Evolutionary conservation across 2,888 invertebrate species (phyloP).

Genomic region (Neoitamus cyanurus): DNA sequence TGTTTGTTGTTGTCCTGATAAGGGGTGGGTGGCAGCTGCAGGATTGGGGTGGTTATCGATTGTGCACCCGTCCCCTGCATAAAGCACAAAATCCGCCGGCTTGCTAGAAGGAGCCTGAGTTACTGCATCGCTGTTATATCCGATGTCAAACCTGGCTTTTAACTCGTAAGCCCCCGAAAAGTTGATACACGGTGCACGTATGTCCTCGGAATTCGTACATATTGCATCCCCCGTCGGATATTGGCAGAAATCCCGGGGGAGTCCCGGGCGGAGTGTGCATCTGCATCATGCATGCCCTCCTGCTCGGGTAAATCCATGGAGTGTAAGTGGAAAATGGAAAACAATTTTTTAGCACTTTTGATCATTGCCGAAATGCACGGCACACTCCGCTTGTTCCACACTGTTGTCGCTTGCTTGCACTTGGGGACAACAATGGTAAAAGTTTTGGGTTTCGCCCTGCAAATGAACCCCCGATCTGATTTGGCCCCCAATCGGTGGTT

Average conservation of each 20-base stretch:
- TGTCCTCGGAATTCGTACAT: neutral
- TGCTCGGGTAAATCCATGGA: neutral
- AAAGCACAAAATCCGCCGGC: neutral
- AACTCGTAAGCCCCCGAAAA: neutral
- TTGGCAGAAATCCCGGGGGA: neutral
- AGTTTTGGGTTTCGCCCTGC: neutral
- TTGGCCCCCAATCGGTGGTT: neutral
- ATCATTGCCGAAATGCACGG: neutral
- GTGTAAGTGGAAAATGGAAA: neutral
- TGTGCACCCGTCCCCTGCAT: neutral
- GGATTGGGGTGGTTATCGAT: neutral
- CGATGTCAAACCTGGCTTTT: conserved; percentile 1
- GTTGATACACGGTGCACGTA: neutral
- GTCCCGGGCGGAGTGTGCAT: neutral
- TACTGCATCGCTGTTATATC: neutral
- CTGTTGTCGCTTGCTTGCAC: neutral
- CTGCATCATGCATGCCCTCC: neutral
- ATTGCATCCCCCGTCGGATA: neutral
- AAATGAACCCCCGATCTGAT: neutral
- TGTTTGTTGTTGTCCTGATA: neutral
- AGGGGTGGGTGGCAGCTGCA: neutral
- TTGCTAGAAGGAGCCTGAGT: neutral
- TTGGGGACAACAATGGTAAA: neutral
- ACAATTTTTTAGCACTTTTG: conserved; percentile 1
- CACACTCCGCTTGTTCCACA: neutral